These are phyloP conservation scores for Rhinolophus ferrumequinum DNA, from an alignment of 2,113 vertebrate species.

Conservation along the genomic window DNA sequence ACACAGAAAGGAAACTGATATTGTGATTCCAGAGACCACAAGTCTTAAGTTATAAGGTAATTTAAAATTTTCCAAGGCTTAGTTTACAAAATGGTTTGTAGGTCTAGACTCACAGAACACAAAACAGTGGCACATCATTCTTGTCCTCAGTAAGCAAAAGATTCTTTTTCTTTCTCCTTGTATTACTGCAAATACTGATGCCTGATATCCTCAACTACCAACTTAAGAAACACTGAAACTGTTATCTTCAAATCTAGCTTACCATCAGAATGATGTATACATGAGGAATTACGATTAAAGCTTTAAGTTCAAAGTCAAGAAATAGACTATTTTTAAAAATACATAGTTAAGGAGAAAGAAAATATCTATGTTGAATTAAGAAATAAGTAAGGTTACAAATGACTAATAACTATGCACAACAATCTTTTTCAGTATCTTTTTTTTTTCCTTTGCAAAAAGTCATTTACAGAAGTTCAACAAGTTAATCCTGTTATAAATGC, in stretches of 20 bases:
- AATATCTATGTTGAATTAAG: slow-evolving; percentile 76
- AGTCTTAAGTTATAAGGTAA: slow-evolving; percentile 56
- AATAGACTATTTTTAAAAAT: slow-evolving; percentile 75
- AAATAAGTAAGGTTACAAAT: slow-evolving; percentile 79
- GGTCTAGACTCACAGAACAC: background rate
- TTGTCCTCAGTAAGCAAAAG: slow-evolving; percentile 45
- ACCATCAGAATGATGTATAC: slow-evolving; percentile 35
- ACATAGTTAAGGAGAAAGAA: slow-evolving; percentile 63
- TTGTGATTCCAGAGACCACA: slow-evolving; percentile 48
- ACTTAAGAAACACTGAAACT: slow-evolving; percentile 66
- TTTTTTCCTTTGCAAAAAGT: slow-evolving; percentile 67
- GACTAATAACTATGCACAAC: slow-evolving; percentile 82
- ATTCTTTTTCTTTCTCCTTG: slow-evolving; percentile 49
- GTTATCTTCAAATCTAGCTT: slow-evolving; percentile 58
- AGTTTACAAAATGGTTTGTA: slow-evolving; percentile 64
- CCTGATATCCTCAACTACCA: slow-evolving; percentile 60
- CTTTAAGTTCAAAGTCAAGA: slow-evolving; percentile 74
- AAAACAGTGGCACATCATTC: slow-evolving; percentile 66
- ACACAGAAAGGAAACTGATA: slow-evolving; percentile 57
- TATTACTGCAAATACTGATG: slow-evolving; percentile 60
- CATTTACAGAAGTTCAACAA: slow-evolving; percentile 82
- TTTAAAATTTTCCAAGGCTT: slow-evolving; percentile 59
- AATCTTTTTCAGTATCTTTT: slow-evolving; percentile 76
- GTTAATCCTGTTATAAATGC: slow-evolving; percentile 74
- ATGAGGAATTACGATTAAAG: slow-evolving; percentile 70